Evolutionary conservation across 2,797 vertebrate genomes (phyloP), one percentile per base, ranked within the genome.

Genomic region (Intellagama lesueurii): DNA sequence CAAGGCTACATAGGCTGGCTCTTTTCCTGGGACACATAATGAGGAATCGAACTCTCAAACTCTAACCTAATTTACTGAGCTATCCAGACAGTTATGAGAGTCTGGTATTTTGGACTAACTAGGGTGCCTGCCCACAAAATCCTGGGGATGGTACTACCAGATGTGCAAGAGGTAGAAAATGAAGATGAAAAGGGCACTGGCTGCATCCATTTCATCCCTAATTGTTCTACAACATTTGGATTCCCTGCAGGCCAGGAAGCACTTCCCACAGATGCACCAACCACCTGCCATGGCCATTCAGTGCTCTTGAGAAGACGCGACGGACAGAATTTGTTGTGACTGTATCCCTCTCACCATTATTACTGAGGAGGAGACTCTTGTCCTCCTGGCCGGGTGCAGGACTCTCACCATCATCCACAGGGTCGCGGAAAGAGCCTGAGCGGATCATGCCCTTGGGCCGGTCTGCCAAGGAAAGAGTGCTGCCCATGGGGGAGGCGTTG

Each of bases 381-480:
- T 81, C 85, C 75, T 56, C 70, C 88, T 66, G 1, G 76, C 84
- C 80, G 2, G 83, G 12, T 91, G 93, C 91, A 91, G 87, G 92
- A 78, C 89, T 94, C 97, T 98, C 96, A 99, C 98, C 98, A 52
- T 99, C 99, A 0, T 99, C 99, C 81, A 97, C 96, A 24, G 97
- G 93, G 94, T 99, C 99, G 91, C 98, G 98, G 96, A 99, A 99
- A 92, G 99, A 99, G 90, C 98, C 98, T 0, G 99, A 99, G 91
- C 98, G 98, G 98, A 99, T 98, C 98, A 99, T 98, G 95, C 98
- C 99, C 96, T 99, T 99, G 93, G 99, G 97, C 86, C 98, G 98
- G 88, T 99, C 98, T 0, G 98, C 98, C 96, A 99, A 97, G 11
- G 98, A 99, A 91, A 99, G 95, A 2, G 98, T 99, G 98, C 98